A percentile compares a stretch with the other conserved stretches of the same genome.
phyloP scores from a whole-genome alignment of 2,113 vertebrate species.

The Phalacrocorax aristotelis region DNA sequence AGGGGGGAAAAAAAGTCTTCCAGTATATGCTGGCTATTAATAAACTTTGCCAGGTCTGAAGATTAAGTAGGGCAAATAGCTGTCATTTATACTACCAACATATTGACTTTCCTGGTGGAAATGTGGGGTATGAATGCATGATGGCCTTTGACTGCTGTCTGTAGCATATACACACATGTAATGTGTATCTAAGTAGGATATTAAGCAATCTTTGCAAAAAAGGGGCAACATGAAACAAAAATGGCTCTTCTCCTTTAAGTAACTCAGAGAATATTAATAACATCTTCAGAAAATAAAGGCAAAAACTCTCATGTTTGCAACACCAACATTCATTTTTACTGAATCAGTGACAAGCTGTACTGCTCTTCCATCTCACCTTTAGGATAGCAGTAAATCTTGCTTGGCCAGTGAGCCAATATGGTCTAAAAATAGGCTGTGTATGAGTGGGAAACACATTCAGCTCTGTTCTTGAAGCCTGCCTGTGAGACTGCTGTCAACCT shows the following conservation, averaged over 20 bases:
- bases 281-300: background rate
- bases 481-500: background rate
- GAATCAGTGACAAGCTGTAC: background rate
- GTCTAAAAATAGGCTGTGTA: slow-evolving; percentile 42
- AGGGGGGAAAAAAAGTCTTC: background rate
- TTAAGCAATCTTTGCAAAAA: background rate
- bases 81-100: background rate
- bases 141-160: background rate
- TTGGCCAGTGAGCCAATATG: background rate
- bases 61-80: background rate
- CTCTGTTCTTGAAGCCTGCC: background rate
- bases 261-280: background rate
- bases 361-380: slow-evolving; percentile 20
- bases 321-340: background rate
- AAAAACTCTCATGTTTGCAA: background rate
- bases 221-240: background rate
- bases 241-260: background rate
- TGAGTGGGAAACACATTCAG: background rate
- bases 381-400: background rate
- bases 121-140: background rate
- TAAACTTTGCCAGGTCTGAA: background rate
- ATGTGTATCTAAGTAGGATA: background rate
- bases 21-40: background rate
- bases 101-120: background rate
- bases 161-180: background rate